These are phyloP conservation scores for Puntigrus tetrazona DNA, from an alignment of 2,113 vertebrate genomes.

Conservation along the genomic window DNA sequence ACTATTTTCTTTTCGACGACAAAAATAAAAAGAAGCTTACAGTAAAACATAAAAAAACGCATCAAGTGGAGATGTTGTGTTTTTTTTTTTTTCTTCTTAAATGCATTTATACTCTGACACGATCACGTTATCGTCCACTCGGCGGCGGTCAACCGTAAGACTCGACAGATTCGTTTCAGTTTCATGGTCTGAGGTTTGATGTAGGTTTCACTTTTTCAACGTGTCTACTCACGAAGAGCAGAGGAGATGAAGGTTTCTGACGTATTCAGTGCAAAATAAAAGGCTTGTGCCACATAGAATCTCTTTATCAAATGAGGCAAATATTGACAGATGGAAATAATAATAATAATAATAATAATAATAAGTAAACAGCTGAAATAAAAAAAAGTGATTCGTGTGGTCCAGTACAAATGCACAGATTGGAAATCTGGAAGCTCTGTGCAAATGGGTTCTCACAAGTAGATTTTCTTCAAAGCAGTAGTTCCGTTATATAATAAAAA, in stretches of 20 bases:
- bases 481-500: constrained; percentile 57
- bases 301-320: constrained; percentile 64
- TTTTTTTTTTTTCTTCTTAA: constrained; percentile 71
- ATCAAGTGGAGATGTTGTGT: constrained; percentile 94
- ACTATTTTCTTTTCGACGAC: constrained; percentile 90
- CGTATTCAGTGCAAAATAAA: constrained; percentile 85
- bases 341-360: constrained; percentile 63
- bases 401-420: constrained; percentile 57
- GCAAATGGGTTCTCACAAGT: constrained; percentile 50
- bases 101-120: constrained; percentile 72
- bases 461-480: constrained; percentile 55
- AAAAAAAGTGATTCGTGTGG: constrained; percentile 45
- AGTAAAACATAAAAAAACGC: constrained; percentile 87
- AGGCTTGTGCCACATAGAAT: constrained; percentile 76
- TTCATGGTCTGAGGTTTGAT: constrained; percentile 84
- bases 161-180: constrained; percentile 70
- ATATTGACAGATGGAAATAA: constrained; percentile 72
- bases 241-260: constrained; percentile 80
- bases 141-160: constrained; percentile 87
- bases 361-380: constrained; percentile 32
- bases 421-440: constrained; percentile 49
- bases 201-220: constrained; percentile 72
- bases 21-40: constrained; percentile 80
- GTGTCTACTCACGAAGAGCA: constrained; percentile 79
- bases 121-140: constrained; percentile 83